A percentile compares a stretch with the other conserved stretches of the same genome.
These are phyloP conservation scores for Drosophila kuntzei DNA, from an alignment of 2,888 invertebrate genomes.

Conservation along the genomic window DNA sequence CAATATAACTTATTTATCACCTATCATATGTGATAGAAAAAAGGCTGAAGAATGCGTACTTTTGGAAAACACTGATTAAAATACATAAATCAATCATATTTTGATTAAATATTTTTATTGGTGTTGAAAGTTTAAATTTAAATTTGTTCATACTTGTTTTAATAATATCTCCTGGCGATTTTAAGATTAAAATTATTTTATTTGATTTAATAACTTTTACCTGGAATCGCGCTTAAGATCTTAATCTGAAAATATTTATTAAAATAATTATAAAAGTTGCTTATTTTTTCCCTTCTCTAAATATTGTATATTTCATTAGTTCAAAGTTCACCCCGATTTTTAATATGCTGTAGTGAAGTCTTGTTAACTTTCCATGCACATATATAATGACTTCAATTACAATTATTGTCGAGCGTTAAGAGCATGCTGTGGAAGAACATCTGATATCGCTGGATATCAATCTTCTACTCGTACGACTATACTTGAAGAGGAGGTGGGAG, in stretches of 20 bases:
- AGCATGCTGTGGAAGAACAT: constrained; percentile 19
- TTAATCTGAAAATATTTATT: neutral
- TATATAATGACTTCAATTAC: constrained; percentile 22
- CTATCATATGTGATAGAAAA: too few relatives aligned
- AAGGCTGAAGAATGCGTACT: too few relatives aligned
- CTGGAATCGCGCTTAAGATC: neutral
- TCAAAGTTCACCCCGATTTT: neutral
- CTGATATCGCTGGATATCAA: constrained; percentile 57
- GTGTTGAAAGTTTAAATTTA: too few relatives aligned
- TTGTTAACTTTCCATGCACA: neutral
- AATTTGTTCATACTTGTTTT: too few relatives aligned
- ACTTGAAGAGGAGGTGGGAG: constrained; percentile 39
- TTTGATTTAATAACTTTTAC: too few relatives aligned
- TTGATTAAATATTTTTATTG: too few relatives aligned
- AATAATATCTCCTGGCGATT: too few relatives aligned
- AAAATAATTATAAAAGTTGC: neutral
- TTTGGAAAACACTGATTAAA: too few relatives aligned
- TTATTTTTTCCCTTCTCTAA: neutral
- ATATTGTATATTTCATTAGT: neutral
- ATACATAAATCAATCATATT: too few relatives aligned
- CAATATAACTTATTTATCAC: too few relatives aligned
- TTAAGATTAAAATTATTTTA: too few relatives aligned
- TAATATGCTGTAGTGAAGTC: neutral
- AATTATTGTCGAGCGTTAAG: constrained; percentile 13
- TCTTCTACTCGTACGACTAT: constrained; percentile 49